These are phyloP conservation scores for Cactoblastis cactorum DNA, from an alignment of 2,888 invertebrate species.

Conservation along the genomic window DNA sequence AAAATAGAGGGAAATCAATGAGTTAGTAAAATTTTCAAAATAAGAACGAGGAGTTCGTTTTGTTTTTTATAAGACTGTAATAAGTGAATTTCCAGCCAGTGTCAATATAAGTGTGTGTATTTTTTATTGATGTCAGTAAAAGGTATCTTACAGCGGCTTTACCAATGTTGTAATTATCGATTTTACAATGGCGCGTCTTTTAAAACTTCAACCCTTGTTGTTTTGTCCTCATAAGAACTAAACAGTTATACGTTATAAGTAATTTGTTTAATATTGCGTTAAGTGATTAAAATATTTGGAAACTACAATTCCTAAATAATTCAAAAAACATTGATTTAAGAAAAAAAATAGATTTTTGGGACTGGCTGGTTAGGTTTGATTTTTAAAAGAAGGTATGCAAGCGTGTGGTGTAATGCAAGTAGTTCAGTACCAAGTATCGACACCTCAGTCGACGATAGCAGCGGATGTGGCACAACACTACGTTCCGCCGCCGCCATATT, in stretches of 20 bases:
- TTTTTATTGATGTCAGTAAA: slow-evolving; percentile 34
- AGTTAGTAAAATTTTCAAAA: not conserved
- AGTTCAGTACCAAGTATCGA: slow-evolving; percentile 81
- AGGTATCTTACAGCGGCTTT: slow-evolving; percentile 43
- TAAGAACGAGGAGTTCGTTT: slow-evolving; percentile 18
- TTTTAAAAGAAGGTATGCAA: slow-evolving; percentile 64
- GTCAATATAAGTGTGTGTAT: slow-evolving; percentile 14
- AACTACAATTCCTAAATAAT: no score
- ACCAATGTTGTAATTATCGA: slow-evolving; percentile 56
- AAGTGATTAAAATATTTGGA: no score
- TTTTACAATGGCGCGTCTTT: slow-evolving; percentile 63
- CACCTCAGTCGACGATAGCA: slow-evolving; percentile 70
- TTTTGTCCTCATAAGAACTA: not conserved
- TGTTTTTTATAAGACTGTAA: slow-evolving; percentile 13
- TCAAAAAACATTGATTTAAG: not conserved
- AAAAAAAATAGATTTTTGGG: not conserved
- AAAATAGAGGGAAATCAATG: slow-evolving; percentile 5
- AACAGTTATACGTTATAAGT: not conserved
- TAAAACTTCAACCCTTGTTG: slow-evolving; percentile 28
- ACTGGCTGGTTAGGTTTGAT: slow-evolving; percentile 3
- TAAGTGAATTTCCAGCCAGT: slow-evolving; percentile 16
- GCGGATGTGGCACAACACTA: slow-evolving; percentile 67
- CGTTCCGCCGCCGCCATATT: slow-evolving; percentile 72
- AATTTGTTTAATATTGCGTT: no score
- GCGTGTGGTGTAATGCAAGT: slow-evolving; percentile 83